Percentiles rank a stretch among this genome's conserved stretches.
These are phyloP conservation scores for Orthosia gothica DNA, from an alignment of 2,888 invertebrate genomes.

Conservation along the genomic window DNA sequence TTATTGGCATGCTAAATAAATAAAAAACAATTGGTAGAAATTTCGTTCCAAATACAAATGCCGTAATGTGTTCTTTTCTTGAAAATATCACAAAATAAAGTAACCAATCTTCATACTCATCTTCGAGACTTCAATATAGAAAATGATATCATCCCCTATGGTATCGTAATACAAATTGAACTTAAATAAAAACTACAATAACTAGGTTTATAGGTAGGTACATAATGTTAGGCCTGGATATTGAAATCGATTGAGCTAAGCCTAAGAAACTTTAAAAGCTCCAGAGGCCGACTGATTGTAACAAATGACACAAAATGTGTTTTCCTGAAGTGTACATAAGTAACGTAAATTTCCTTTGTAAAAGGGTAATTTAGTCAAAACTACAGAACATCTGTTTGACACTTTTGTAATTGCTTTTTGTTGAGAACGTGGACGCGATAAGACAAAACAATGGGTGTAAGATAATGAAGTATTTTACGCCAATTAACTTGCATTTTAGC, in stretches of 20 bases:
- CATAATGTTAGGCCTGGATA: slow-evolving; percentile 6
- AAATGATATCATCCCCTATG: slow-evolving; percentile 21
- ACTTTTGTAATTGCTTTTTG: background rate
- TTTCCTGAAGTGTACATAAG: slow-evolving; percentile 6
- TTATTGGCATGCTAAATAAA: no score
- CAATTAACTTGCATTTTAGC: no score
- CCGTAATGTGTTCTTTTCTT: background rate
- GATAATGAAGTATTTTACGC: background rate
- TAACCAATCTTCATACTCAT: slow-evolving; percentile 17
- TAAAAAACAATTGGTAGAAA: background rate
- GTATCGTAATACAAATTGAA: slow-evolving; percentile 40
- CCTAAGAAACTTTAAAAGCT: background rate
- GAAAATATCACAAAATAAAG: slow-evolving; percentile 4
- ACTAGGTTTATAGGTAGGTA: background rate
- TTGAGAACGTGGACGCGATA: background rate
- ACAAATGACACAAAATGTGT: background rate
- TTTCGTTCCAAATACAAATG: slow-evolving; percentile 8
- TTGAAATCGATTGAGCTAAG: background rate
- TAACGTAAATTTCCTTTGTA: background rate
- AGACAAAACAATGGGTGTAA: background rate
- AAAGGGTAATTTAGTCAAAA: no score
- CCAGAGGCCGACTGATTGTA: background rate
- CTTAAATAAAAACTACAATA: background rate
- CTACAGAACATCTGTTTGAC: background rate
- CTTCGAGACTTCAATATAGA: slow-evolving; percentile 32